Base-by-base conservation (phyloP, 2,888 invertebrate species). In the Eupsilia transversa region DNA sequence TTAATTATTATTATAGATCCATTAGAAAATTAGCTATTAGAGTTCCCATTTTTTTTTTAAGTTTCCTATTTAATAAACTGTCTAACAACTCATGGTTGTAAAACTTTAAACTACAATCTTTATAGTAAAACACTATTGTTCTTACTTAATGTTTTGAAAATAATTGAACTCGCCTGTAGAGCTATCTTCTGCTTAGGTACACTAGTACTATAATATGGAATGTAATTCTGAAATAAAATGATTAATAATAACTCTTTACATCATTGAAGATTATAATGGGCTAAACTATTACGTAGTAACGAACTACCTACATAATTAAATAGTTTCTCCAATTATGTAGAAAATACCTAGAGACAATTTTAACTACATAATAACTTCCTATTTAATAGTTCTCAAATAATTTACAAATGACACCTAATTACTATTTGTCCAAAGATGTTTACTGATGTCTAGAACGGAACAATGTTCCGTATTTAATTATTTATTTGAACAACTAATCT, bases 401-500 rank as follows among this genome's bases (percentile, higher is more conserved):
- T 81, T 52, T 33, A 63, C 27, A 54, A 61, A 80, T 49, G 12
- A 35, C 17, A 38, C 23, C 41, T 59, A 56, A 76, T 64, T 43
- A 27, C 2, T 41, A 61, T 72, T 80, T 43, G 27, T 56, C 35
- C 17, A 56, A 52, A 49, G 7, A 56, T 61, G 27, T 64, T 77
- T 74, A 56, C 14, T 69, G 23, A 65, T 60, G 52, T 59, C 38
- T 43, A 20, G 14, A 20, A 71, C 10, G 41, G n/a, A 77, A 65
- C 7, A 52, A 27, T 38, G 5, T 20, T 49, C 20, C 9, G 6
- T 54, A 35, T 20, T 33, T 41, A n/a, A 38, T 60, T 65, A 30
- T 61, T 72, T 56, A n/a, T 63, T 75, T 67, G 30, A 20, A 57
- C 17, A 52, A 46, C n/a, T 20, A 12, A 35, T 73, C n/a, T 52